Evolutionary conservation across 1,140 invertebrate genomes (phyloP).

Genomic region (Hylaeus anthracinus): DNA sequence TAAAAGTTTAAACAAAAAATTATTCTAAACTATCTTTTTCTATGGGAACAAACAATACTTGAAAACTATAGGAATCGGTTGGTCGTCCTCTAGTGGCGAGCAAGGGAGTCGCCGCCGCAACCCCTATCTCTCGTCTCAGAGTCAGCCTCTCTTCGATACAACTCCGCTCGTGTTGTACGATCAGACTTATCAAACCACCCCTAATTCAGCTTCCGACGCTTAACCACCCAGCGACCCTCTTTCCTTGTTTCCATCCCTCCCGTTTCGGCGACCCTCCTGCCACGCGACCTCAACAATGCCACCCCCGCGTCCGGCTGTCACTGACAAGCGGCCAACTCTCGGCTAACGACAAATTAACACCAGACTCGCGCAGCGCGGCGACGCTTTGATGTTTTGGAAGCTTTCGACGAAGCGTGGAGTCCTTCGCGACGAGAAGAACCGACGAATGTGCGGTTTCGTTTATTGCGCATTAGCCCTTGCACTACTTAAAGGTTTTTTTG

Average conservation of each 20-base stretch:
- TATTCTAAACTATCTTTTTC: too few species aligned
- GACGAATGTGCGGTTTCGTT: neutral
- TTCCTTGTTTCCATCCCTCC: conserved; percentile 14
- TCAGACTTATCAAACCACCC: conserved; percentile 49
- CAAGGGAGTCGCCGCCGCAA: too few species aligned
- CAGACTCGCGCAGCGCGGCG: conserved; percentile 25
- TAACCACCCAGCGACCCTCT: conserved; percentile 34
- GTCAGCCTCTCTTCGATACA: neutral
- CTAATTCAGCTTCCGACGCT: conserved; percentile 38
- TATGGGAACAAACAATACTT: too few species aligned
- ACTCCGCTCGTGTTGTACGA: conserved; percentile 23
- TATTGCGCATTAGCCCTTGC: too few species aligned
- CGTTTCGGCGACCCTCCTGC: conserved; percentile 48
- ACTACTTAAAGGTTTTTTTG: too few species aligned
- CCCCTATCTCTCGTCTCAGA: conserved; percentile 31
- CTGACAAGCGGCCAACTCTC: conserved; percentile 59
- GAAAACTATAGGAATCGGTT: too few species aligned
- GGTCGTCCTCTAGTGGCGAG: too few species aligned
- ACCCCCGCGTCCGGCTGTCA: conserved; percentile 64
- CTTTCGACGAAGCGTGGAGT: neutral
- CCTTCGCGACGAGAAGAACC: neutral
- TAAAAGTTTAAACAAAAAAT: too few species aligned
- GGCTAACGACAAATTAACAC: conserved; percentile 66
- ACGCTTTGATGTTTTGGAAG: neutral
- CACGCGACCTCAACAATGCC: conserved; percentile 67